Evolutionary conservation across 2,113 vertebrate species (phyloP).

Genomic region (Phoenicopterus ruber): DNA sequence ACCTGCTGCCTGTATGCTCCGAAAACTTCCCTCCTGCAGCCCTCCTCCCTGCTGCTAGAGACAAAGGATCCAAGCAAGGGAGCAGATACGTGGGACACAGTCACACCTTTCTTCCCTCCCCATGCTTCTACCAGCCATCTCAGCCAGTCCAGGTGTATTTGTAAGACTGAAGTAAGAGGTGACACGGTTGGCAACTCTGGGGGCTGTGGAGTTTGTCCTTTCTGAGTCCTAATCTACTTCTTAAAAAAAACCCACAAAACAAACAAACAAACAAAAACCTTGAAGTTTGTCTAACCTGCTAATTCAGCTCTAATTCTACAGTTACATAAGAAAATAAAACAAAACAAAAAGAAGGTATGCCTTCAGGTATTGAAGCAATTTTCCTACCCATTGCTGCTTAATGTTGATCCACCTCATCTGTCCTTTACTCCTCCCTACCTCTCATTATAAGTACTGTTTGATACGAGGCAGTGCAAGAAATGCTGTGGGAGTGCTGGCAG

Average conservation of each 20-base stretch:
- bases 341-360: not conserved
- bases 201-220: not conserved
- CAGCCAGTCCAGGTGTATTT: not conserved
- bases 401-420: not conserved
- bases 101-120: not conserved
- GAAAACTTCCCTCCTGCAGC: not conserved
- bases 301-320: not conserved
- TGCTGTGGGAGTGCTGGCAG: not conserved
- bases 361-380: not conserved
- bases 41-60: not conserved
- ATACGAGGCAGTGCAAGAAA: not conserved
- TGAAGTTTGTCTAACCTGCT: not conserved
- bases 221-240: not conserved
- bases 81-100: not conserved
- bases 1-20: not conserved
- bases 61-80: not conserved
- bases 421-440: not conserved
- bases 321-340: not conserved
- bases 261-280: not conserved
- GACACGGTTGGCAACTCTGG: not conserved
- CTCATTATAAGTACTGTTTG: not conserved
- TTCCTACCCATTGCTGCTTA: not conserved
- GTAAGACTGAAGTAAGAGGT: not conserved
- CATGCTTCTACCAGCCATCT: not conserved
- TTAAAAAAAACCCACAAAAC: rapidly evolving